phyloP scores from a whole-genome alignment of 2,113 vertebrate species.

The Spilogale gracilis region DNA sequence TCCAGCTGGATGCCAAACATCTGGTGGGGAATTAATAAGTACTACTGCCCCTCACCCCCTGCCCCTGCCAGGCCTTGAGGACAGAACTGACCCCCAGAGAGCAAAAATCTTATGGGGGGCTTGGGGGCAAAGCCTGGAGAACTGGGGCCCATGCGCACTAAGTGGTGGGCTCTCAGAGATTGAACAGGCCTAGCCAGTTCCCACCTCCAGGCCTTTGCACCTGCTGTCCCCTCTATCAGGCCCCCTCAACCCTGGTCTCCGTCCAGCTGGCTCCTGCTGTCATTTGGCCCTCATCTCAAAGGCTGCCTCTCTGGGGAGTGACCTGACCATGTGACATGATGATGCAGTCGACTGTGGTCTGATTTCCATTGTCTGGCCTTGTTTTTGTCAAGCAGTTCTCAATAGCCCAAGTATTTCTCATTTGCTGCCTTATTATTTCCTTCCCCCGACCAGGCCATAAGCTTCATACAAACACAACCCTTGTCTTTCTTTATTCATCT shows the following conservation, averaged over 20 bases:
- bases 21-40: slow-evolving; percentile 35
- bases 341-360: accelerated
- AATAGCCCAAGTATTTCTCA: too few species aligned
- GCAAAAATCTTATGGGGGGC: neutral
- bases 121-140: neutral
- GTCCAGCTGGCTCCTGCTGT: neutral
- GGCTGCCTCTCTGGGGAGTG: neutral
- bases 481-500: neutral
- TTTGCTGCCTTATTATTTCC: neutral
- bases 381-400: neutral
- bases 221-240: neutral
- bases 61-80: neutral
- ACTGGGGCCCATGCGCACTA: neutral
- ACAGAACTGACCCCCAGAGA: neutral
- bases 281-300: neutral
- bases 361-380: neutral
- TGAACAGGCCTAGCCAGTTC: neutral
- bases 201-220: neutral
- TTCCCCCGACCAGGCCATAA: neutral
- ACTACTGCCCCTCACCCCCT: neutral
- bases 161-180: neutral
- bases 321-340: neutral
- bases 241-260: neutral
- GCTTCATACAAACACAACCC: neutral
- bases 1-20: slow-evolving; percentile 7